Evolutionary conservation across 1,140 invertebrate species (phyloP).

Genomic region (Venustaconcha ellipsiformis): DNA sequence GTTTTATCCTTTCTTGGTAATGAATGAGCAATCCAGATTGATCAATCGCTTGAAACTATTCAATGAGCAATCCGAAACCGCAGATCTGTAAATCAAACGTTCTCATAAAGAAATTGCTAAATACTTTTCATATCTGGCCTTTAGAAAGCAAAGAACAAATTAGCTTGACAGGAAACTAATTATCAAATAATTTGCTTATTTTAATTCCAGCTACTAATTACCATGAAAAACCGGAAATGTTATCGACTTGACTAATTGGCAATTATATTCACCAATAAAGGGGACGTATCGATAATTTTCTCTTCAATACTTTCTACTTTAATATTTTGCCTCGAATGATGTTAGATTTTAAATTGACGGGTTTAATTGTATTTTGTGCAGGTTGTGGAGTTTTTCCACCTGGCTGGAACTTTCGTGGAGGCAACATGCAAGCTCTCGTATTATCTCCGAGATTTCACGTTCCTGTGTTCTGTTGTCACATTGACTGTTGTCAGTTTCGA

Average conservation of each 20-base stretch:
- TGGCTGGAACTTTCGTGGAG: slow-evolving; percentile 12
- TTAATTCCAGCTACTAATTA: neutral
- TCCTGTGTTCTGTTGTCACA: slow-evolving; percentile 31
- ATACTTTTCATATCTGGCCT: no score
- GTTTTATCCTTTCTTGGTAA: no score
- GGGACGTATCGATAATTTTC: neutral
- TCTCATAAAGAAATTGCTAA: no score
- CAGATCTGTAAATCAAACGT: no score
- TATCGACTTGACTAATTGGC: neutral
- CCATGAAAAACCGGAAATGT: neutral
- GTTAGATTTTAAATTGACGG: neutral
- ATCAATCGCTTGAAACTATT: no score
- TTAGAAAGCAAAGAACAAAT: no score
- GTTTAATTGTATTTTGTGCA: slow-evolving; percentile 3
- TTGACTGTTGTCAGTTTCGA: slow-evolving; percentile 36
- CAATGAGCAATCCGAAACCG: no score
- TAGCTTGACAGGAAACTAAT: no score
- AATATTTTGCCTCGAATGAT: neutral
- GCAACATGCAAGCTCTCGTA: slow-evolving; percentile 27
- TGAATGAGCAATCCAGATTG: no score
- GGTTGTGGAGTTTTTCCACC: slow-evolving; percentile 28
- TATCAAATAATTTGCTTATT: neutral
- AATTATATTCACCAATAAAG: slow-evolving; percentile 1
- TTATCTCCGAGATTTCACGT: slow-evolving; percentile 28
- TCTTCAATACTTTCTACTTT: neutral